Conservation (phyloP, 2,888 invertebrate genomes). For the Calliopum simillimum region DNA sequence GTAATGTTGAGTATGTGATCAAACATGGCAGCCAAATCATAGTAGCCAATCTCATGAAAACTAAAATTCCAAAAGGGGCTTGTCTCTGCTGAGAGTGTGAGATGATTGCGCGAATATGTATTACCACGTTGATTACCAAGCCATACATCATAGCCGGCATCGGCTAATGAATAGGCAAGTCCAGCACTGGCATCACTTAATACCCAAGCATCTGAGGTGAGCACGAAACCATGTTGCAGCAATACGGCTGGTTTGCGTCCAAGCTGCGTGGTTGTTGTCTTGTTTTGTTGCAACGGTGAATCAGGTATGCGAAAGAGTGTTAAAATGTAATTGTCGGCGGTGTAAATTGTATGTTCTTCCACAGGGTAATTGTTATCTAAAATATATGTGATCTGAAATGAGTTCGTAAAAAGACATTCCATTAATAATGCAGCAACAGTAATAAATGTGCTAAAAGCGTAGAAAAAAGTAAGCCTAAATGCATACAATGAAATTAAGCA, state of each 20-base stretch:
- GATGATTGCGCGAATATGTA: conserved; percentile 69
- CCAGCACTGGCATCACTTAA: conserved; percentile 75
- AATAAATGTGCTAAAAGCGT: too few species aligned
- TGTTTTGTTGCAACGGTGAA: conserved; percentile 34
- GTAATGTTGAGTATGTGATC: conserved; percentile 71
- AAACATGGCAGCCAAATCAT: conserved; percentile 86
- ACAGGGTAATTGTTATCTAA: conserved; percentile 68
- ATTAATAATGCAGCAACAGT: too few species aligned
- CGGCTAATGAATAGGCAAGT: conserved; percentile 69
- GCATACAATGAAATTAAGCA: too few species aligned
- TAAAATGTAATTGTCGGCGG: conserved; percentile 85
- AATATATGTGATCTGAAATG: neutral
- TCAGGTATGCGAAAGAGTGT: conserved; percentile 81
- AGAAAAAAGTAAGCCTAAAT: too few species aligned
- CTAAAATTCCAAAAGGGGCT: conserved; percentile 67
- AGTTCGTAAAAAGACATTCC: too few species aligned
- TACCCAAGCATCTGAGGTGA: conserved; percentile 84
- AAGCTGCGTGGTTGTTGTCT: conserved; percentile 49
- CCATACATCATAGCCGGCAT: conserved; percentile 80
- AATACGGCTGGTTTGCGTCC: conserved; percentile 70
- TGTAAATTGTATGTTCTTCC: conserved; percentile 76
- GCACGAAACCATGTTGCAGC: conserved; percentile 83
- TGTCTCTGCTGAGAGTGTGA: conserved; percentile 34
- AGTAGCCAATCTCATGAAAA: conserved; percentile 87
- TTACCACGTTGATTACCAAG: conserved; percentile 83